Evolutionary conservation across 2,888 invertebrate genomes (phyloP).

Genomic region (Drosophila kanekoi): DNA sequence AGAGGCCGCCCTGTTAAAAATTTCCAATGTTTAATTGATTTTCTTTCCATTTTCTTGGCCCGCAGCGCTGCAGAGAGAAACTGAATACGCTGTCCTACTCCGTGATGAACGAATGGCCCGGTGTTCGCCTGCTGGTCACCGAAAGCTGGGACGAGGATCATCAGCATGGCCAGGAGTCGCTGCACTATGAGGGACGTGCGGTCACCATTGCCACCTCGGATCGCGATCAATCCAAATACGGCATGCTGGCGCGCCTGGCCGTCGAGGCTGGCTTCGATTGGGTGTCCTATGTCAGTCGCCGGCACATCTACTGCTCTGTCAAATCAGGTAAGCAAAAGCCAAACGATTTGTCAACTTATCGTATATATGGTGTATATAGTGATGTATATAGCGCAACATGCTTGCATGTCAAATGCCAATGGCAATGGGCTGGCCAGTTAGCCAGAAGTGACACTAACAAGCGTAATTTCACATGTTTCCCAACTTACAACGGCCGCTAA

Average conservation of each 20-base stretch:
- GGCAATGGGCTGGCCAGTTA: conserved; percentile 63
- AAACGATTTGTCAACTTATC: conserved; percentile 35
- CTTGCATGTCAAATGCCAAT: conserved; percentile 36
- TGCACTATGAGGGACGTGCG: conserved; percentile 98
- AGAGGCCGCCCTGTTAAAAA: conserved; percentile 23
- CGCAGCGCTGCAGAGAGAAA: conserved; percentile 97
- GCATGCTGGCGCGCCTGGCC: conserved; percentile 97
- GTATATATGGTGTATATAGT: neutral
- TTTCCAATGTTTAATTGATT: conserved; percentile 42
- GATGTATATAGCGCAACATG: neutral
- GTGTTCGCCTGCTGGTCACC: conserved; percentile 95
- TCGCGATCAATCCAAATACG: conserved; percentile 96
- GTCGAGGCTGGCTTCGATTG: conserved; percentile 99
- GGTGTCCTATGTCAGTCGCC: conserved; percentile 98
- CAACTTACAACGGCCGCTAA: conserved; percentile 74
- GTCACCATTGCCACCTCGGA: conserved; percentile 98
- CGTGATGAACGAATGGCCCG: conserved; percentile 99
- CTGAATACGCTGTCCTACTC: conserved; percentile 96
- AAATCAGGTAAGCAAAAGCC: conserved; percentile 92
- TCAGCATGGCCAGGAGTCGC: conserved; percentile 89
- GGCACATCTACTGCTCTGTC: conserved; percentile 98
- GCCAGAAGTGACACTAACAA: conserved; percentile 83
- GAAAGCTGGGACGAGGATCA: conserved; percentile 98
- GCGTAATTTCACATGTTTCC: conserved; percentile 83
- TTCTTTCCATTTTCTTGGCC: conserved; percentile 2